Conservation (phyloP, 1,140 invertebrate genomes). For the Brachystomella parvula region DNA sequence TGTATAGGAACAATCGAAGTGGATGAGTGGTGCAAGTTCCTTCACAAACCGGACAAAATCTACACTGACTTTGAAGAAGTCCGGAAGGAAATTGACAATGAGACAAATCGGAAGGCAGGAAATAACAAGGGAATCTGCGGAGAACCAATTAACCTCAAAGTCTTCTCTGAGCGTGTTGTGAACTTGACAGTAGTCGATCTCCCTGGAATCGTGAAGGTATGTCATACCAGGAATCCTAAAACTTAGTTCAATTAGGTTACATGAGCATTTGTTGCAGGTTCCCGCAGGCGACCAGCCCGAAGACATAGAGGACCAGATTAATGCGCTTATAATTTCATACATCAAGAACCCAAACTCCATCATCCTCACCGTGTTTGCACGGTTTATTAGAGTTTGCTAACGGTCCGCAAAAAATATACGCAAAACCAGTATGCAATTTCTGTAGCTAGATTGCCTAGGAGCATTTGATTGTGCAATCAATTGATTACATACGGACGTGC, state of each 20-base stretch:
- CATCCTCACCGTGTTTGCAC: slow-evolving; percentile 57
- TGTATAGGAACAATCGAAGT: slow-evolving; percentile 67
- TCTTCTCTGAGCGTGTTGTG: slow-evolving; percentile 84
- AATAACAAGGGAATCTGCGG: slow-evolving; percentile 92
- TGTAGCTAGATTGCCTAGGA: too few species aligned
- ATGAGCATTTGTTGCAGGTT: slow-evolving; percentile 45
- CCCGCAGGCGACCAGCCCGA: slow-evolving; percentile 84
- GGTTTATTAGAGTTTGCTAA: neutral
- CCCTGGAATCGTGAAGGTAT: slow-evolving; percentile 96
- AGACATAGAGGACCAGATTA: slow-evolving; percentile 80
- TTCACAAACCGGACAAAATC: slow-evolving; percentile 83
- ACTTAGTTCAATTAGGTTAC: neutral
- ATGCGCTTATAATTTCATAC: slow-evolving; percentile 68
- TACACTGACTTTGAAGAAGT: slow-evolving; percentile 90
- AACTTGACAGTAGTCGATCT: slow-evolving; percentile 96
- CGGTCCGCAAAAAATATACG: too few species aligned
- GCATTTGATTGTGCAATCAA: too few species aligned
- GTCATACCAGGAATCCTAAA: too few species aligned
- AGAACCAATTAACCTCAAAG: slow-evolving; percentile 90
- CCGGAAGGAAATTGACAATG: slow-evolving; percentile 80
- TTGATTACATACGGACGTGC: too few species aligned
- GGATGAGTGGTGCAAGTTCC: slow-evolving; percentile 92
- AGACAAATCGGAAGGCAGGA: slow-evolving; percentile 90
- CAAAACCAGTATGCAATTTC: too few species aligned
- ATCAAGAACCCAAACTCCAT: slow-evolving; percentile 87